Conservation (phyloP, 1,140 invertebrate genomes). For the Scaptomyza pallida region DNA sequence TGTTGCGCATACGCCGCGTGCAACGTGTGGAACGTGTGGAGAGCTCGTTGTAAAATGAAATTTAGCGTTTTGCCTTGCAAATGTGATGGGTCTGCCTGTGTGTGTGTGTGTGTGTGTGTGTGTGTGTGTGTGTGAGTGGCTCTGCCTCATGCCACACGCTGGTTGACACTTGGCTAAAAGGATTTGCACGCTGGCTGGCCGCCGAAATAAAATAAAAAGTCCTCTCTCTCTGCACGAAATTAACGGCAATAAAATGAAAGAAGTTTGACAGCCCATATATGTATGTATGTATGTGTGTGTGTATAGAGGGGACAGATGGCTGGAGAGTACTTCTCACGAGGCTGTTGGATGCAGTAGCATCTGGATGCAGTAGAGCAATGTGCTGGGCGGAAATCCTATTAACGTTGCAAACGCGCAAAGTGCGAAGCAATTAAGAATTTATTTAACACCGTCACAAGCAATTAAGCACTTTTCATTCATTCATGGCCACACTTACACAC, state of each 20-base stretch:
- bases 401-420: slow-evolving; percentile 83
- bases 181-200: slow-evolving; percentile 71
- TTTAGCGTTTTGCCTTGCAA: slow-evolving; percentile 82
- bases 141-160: too few species aligned
- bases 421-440: slow-evolving; percentile 84
- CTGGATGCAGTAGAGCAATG: slow-evolving; percentile 14
- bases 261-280: slow-evolving; percentile 50
- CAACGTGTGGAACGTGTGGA: slow-evolving; percentile 1
- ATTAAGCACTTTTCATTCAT: slow-evolving; percentile 84
- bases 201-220: slow-evolving; percentile 40
- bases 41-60: slow-evolving; percentile 69
- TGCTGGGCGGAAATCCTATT: slow-evolving; percentile 75
- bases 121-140: too few species aligned
- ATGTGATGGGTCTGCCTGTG: slow-evolving; percentile 61
- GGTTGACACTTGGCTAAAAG: slow-evolving; percentile 76
- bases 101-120: too few species aligned
- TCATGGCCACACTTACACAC: slow-evolving; percentile 46
- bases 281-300: slow-evolving; percentile 5
- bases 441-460: slow-evolving; percentile 84
- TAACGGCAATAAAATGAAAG: slow-evolving; percentile 79
- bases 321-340: background rate
- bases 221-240: slow-evolving; percentile 44
- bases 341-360: background rate
- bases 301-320: background rate
- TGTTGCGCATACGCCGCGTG: slow-evolving; percentile 48